Base-by-base conservation (phyloP, 2,888 invertebrate species). In the Apotomis turbidana region DNA sequence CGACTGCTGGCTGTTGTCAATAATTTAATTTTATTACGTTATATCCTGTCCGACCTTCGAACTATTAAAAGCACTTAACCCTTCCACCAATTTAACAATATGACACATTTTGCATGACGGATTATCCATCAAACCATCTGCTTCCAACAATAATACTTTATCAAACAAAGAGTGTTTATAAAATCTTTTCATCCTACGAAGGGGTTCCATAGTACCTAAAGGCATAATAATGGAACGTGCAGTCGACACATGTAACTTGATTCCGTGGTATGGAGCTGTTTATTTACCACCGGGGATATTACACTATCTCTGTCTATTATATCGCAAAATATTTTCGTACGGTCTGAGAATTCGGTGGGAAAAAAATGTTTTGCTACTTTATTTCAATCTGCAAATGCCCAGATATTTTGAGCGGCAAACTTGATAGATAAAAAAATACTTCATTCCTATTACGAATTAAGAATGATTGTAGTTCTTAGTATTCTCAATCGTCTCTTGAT, bases 161-260 rank as follows among this genome's bases (percentile, higher is more conserved):
- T 62, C 67, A 71, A 62, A 71, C 67, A 68, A 57, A 57, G 71
- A 62, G 36, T 62, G 71, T 71, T 68, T 71, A 71, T 71, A 71
- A 68, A 71, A 61, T 68, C 71, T 68, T 67, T 71, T 71, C 67
- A 71, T 62, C 61, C 67, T 9, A 51, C 12, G 57, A 67, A 71
- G 67, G 72, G 68, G 72, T 59, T 63, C 72, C 38, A 68, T 59
- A 68, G 72, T 72, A n/a, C n/a, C n/a, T n/a, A 66, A 36, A 72
- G 36, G 61, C 44, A 71, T 68, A 68, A 72, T 68, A 68, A 68
- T 62, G 58, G 68, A 72, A 46, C 68, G 62, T 61, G 80, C 81
- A 81, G 79, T 83, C 80, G 82, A 83, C 84, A 83, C 81, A 81
- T 83, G 89, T 87, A 88, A 89, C 84, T 80, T 80, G 87, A 89